Percentiles rank a stretch among this genome's conserved stretches.
Evolutionary conservation across 1,140 invertebrate species (phyloP).

Genomic region (Phocides pigmalion): DNA sequence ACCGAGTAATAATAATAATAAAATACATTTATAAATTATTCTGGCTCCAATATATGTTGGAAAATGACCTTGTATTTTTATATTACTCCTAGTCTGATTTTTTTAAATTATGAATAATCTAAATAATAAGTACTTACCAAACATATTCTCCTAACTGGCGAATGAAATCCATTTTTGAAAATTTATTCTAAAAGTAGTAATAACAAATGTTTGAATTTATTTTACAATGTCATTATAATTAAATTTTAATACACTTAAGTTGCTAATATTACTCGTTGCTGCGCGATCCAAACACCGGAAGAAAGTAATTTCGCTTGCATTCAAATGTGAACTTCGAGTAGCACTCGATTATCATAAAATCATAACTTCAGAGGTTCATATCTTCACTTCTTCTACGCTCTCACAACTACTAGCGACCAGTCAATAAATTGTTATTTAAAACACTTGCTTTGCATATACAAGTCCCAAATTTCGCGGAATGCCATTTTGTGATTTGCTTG

Average conservation of each 20-base stretch:
- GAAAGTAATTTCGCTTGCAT: constrained; percentile 8
- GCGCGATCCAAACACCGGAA: neutral
- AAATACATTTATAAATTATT: too few relatives aligned
- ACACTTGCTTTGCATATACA: neutral
- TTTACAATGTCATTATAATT: neutral
- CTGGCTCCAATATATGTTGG: too few relatives aligned
- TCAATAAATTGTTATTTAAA: neutral
- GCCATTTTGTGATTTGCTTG: neutral
- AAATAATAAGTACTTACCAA: constrained; percentile 46
- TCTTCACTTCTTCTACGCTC: too few relatives aligned
- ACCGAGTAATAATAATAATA: too few relatives aligned
- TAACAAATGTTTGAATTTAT: neutral
- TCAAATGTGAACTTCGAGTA: neutral
- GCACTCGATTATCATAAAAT: too few relatives aligned
- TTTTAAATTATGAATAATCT: too few relatives aligned
- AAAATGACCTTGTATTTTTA: too few relatives aligned
- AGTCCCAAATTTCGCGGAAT: neutral
- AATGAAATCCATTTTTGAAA: constrained; percentile 54
- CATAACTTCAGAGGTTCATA: too few relatives aligned
- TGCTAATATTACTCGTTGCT: constrained; percentile 13
- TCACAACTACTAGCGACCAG: neutral
- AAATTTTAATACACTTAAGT: neutral
- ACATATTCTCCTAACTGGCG: constrained; percentile 50
- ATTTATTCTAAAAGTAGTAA: constrained; percentile 42
- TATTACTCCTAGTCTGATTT: too few relatives aligned